Base-by-base conservation (phyloP, 2,113 vertebrate species). In the Patagioenas fasciata region DNA sequence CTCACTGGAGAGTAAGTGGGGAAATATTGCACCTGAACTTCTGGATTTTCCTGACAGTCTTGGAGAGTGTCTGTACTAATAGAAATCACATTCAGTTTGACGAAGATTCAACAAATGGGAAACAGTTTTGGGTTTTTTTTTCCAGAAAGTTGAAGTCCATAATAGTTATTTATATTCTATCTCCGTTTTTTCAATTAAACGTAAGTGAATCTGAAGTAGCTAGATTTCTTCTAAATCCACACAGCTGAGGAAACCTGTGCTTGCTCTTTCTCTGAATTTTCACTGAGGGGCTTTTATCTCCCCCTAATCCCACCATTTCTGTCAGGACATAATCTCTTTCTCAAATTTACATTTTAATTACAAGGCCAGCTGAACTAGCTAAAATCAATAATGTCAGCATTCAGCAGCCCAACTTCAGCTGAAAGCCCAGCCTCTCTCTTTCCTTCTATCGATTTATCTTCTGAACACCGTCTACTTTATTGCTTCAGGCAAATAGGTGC, bases 281-380 rank as follows among this genome's bases (percentile, higher is more conserved):
- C 98, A 97, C 97, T 88, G 97, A 98, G 97, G 97, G 97, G 97
- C 98, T 98, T 98, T 98, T 99, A 99, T 99, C 98, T 99, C 97
- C 97, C 91, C 98, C 98, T 99, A 99, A 99, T 99, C 99, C 99
- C 97, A 97, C 98, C 98, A 74, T 98, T 99, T 98, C 99, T 99
- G 99, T 99, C 99, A 99, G 98, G 98, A 99, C 98, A 98, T 98
- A 99, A 99, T 99, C 99, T 99, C 98, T 98, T 98, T 99, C 98
- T 99, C 98, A 98, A 99, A 99, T 99, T 99, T 99, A 99, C 99
- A 99, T 99, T 99, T 99, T 99, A 99, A 99, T 99, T 99, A 99
- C 99, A 98, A 99, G 98, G 98, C 99, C 98, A 99, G 99, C 98
- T 99, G 99, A 99, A 99, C 98, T 98, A 97, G 97, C 96, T 97